Evolutionary conservation across 2,888 invertebrate genomes (phyloP).

Genomic region (Pristionchus mayeri): DNA sequence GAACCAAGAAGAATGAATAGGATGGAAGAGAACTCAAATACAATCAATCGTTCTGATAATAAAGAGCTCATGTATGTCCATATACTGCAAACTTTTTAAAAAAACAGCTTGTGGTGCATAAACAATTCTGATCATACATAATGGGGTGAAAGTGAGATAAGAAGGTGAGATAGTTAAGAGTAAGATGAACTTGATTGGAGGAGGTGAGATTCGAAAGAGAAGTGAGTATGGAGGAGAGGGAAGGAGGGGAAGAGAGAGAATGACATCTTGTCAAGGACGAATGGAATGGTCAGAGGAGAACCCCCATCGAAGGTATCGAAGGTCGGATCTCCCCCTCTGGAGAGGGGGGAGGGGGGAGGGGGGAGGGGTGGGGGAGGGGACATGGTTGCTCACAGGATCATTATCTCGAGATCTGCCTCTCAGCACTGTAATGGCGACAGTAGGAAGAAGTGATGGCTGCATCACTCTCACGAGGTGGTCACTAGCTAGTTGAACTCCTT

Average conservation of each 20-base stretch:
- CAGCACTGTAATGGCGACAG: neutral
- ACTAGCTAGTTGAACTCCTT: neutral
- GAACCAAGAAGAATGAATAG: constrained; percentile 47
- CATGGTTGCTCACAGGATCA: neutral
- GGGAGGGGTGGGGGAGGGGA: neutral
- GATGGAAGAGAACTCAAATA: constrained; percentile 10
- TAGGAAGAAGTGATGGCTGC: neutral
- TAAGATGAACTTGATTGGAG: neutral
- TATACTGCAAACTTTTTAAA: no score
- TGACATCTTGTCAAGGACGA: neutral
- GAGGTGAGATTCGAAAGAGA: constrained; percentile 34
- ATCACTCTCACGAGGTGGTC: neutral
- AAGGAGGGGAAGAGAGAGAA: constrained; percentile 30
- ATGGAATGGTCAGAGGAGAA: neutral
- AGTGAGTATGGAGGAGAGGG: neutral
- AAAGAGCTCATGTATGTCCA: no score
- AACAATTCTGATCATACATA: no score
- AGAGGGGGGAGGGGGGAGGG: neutral
- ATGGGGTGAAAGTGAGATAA: neutral
- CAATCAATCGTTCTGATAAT: no score
- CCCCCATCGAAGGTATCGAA: constrained; percentile 20
- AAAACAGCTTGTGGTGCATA: no score
- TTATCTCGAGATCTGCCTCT: constrained; percentile 12
- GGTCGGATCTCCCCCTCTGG: constrained; percentile 16
- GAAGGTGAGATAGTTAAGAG: constrained; percentile 21